Evolutionary conservation across 2,113 vertebrate species (phyloP), one percentile per base, ranked within the genome.

Genomic region (Acrocephalus kingi): DNA sequence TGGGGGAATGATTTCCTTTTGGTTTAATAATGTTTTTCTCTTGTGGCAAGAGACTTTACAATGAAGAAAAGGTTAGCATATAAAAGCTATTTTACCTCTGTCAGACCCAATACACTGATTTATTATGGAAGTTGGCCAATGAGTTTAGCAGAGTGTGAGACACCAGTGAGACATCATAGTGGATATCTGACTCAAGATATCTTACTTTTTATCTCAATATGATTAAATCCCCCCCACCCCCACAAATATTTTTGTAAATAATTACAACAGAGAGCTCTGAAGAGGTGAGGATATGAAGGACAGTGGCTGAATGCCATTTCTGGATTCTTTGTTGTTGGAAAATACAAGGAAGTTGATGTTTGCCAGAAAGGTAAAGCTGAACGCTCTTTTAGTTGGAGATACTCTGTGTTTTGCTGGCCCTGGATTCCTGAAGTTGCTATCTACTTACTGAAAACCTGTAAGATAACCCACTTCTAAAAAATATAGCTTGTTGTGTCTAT

Each of bases 151-250:
- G 31, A 41, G 14, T 43, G 30, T 51, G 19, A 46, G 11, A 49
- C 8, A 41, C n/a, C 10, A 28, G 19, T 54, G 67, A 80, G 45
- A 64, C 17, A 43, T 66, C 28, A 21, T 13, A 24, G 15, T 31
- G 52, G 19, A 16, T 27, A 27, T 14, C 18, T 72, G 64, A 43
- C 49, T 64, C 7, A 22, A 63, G 30, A 15, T 61, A 37, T 12
- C 19, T 35, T 23, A 41, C 30, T 33, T 84, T 45, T 56, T 27
- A 37, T 61, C 25, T 75, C 48, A 80, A 37, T 62, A 5, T 23
- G 30, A 13, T 27, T 43, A 64, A 37, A 52, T 55, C 9, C 2
- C 2, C 12, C 5, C 7, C 20, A 1, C 2, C 8, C 6, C 8
- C 5, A 9, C 31, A 43, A 49, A 49, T 45, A 46, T 37, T 43